Evolutionary conservation across 2,888 invertebrate species (phyloP), one percentile per base, ranked within the genome.

Genomic region (Oxystoma pomonae): DNA sequence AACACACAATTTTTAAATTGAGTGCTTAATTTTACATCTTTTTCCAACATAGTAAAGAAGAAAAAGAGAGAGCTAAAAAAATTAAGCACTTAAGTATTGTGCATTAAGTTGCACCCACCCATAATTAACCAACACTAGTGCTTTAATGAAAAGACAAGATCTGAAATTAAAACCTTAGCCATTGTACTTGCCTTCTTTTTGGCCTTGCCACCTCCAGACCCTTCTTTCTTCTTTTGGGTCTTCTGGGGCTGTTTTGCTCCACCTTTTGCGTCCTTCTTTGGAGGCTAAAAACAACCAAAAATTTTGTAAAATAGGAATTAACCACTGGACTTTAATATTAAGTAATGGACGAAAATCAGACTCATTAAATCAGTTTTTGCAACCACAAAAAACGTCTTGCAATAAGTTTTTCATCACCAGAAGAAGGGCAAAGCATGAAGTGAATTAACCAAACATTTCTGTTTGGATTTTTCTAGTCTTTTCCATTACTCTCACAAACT

Each of bases 141-240:
- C n/a, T n/a, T n/a, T n/a, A n/a, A n/a, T n/a, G n/a, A n/a, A n/a
- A 55, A 55, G 17, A 16, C 55, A 16, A n/a, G n/a, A n/a, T n/a
- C n/a, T n/a, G n/a, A n/a, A n/a, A n/a, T n/a, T n/a, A n/a, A n/a
- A 59, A 55, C 35, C n/a, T n/a, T n/a, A n/a, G n/a, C n/a, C n/a
- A n/a, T n/a, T n/a, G n/a, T n/a, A 60, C 77, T 78, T 81, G 90
- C 91, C 94, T 96, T 96, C 93, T 96, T 96, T 80, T 96, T 96
- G 77, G 95, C 95, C 84, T 95, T 96, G 72, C 95, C 95, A 74
- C 95, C 95, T 71, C 92, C 90, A 77, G 93, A 93, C 79, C 96
- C 95, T 81, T 96, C 96, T 83, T 96, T 96, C 86, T 96, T 96
- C 83, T 96, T 96, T 75, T 93, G 93, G 70, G 94, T 93, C 80